Percentiles rank a stretch among this genome's conserved stretches.
These are phyloP conservation scores for Cryptomyrus ogoouensis DNA, from an alignment of 2,113 vertebrate genomes.

Conservation along the genomic window DNA sequence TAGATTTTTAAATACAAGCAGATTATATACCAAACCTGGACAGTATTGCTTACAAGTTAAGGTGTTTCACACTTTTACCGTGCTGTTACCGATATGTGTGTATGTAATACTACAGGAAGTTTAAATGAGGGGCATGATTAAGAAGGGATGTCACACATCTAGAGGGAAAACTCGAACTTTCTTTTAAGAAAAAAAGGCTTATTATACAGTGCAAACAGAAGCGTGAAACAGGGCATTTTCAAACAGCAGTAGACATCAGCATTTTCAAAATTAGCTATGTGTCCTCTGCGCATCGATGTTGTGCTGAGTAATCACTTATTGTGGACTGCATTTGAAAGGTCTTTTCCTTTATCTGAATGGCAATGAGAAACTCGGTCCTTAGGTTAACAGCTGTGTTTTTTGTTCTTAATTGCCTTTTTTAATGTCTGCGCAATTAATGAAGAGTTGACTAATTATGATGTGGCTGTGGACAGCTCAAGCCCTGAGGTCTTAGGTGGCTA, in stretches of 20 bases:
- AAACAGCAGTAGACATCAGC: not conserved
- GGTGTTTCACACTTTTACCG: not conserved
- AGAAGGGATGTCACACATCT: not conserved
- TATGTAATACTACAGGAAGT: not conserved
- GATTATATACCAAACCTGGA: not conserved
- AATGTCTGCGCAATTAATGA: slow-evolving; percentile 35
- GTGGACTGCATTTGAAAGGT: not conserved
- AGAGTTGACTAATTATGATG: slow-evolving; percentile 41
- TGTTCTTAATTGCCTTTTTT: slow-evolving; percentile 25
- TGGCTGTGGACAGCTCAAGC: slow-evolving; percentile 31
- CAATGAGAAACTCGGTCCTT: not conserved
- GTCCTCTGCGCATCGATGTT: too few species aligned
- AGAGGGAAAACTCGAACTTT: not conserved
- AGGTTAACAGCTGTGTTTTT: slow-evolving; percentile 13
- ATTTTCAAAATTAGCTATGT: not conserved
- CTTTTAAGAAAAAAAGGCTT: not conserved
- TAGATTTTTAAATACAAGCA: not conserved
- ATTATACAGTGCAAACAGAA: not conserved
- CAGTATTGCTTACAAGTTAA: not conserved
- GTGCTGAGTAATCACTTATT: not conserved
- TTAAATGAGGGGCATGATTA: not conserved
- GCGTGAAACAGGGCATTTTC: not conserved
- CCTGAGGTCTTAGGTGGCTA: slow-evolving; percentile 36
- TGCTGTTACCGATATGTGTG: not conserved
- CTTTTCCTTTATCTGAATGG: not conserved